These are phyloP conservation scores for Zophobas atratus DNA, from an alignment of 1,140 invertebrate species.

Conservation along the genomic window DNA sequence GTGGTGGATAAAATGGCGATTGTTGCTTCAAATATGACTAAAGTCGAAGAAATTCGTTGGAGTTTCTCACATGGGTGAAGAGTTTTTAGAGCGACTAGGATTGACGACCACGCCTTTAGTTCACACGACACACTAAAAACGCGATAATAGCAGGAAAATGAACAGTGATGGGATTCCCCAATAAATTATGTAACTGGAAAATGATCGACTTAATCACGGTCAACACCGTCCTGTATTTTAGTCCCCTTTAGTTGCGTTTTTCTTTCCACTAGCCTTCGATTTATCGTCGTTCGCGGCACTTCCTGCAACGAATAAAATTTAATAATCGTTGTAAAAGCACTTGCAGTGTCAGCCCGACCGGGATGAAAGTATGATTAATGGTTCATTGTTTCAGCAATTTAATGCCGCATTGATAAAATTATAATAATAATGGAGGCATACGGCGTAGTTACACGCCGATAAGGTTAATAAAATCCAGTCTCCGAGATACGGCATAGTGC, in stretches of 20 bases:
- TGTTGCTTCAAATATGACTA: too few species aligned
- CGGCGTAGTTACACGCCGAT: slow-evolving; percentile 19
- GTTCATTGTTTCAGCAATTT: slow-evolving; percentile 38
- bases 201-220: too few species aligned
- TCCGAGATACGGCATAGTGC: neutral
- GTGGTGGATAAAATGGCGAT: too few species aligned
- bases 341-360: slow-evolving; percentile 16
- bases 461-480: slow-evolving; percentile 24
- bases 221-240: too few species aligned
- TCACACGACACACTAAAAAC: too few species aligned
- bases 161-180: too few species aligned
- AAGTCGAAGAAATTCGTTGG: too few species aligned
- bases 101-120: too few species aligned
- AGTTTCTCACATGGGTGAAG: too few species aligned
- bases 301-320: slow-evolving; percentile 8
- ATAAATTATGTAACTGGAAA: too few species aligned
- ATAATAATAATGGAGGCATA: slow-evolving; percentile 19
- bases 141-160: too few species aligned
- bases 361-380: slow-evolving; percentile 28
- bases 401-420: slow-evolving; percentile 37
- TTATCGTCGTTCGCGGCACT: neutral
- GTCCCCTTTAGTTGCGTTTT: neutral
- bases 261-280: neutral
- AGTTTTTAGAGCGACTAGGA: too few species aligned
- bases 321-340: slow-evolving; percentile 14